These are phyloP conservation scores for Clarias pachynema DNA, from an alignment of 2,797 vertebrate species.

Conservation along the genomic window DNA sequence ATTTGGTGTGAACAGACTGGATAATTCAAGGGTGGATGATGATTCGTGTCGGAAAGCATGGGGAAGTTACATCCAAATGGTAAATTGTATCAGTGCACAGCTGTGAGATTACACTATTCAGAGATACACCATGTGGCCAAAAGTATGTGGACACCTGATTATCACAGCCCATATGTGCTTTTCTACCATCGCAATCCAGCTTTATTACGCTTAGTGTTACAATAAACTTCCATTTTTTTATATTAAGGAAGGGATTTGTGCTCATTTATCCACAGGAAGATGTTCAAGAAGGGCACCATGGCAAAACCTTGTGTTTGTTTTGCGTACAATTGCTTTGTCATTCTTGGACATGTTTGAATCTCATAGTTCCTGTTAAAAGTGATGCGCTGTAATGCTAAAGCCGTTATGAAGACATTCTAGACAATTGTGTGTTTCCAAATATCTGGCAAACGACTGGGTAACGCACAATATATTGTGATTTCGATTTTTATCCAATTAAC, in stretches of 20 bases:
- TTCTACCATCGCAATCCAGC: background rate
- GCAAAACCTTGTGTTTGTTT: background rate
- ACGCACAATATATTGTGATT: too few relatives aligned
- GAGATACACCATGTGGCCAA: background rate
- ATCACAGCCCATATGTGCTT: background rate
- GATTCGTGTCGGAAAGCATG: background rate
- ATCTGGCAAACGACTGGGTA: background rate
- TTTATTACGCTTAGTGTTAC: background rate
- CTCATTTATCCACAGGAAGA: background rate
- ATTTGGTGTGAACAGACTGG: constrained; percentile 15
- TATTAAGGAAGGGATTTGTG: background rate
- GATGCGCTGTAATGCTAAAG: background rate
- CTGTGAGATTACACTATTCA: background rate
- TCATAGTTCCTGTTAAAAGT: background rate
- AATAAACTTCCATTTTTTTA: background rate
- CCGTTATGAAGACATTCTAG: background rate
- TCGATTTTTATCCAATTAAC: too few relatives aligned
- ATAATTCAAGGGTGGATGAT: constrained; percentile 11
- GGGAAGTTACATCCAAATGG: background rate
- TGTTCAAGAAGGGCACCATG: background rate
- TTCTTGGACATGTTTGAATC: background rate
- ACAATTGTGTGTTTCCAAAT: background rate
- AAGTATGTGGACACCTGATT: background rate
- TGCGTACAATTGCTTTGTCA: background rate
- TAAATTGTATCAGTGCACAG: background rate